A percentile compares a stretch with the other conserved stretches of the same genome.
These are phyloP conservation scores for Montipora foliosa DNA, from an alignment of 64 coral and sea anemone genomes.

Conservation along the genomic window DNA sequence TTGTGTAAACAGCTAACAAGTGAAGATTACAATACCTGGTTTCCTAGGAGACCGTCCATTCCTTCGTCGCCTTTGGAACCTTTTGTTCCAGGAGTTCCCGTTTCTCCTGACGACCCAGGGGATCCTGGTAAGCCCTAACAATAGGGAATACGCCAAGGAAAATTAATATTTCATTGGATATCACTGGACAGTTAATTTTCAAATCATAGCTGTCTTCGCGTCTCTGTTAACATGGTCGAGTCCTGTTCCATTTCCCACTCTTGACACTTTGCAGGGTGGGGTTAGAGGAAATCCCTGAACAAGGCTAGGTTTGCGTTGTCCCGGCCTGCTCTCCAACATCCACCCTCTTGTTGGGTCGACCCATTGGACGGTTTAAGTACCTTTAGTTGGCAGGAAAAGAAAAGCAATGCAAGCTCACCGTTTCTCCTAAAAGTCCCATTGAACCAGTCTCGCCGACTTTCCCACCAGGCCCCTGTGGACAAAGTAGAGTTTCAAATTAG, in stretches of 20 bases:
- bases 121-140: not conserved
- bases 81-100: constrained; percentile 10
- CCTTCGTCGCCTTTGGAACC: constrained; percentile 23
- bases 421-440: not conserved
- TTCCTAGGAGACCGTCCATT: constrained; percentile 10
- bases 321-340: too few species aligned
- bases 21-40: not conserved
- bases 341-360: too few species aligned
- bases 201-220: too few species aligned
- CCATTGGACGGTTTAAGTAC: too few species aligned
- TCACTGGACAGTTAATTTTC: too few species aligned
- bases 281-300: too few species aligned
- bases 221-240: too few species aligned
- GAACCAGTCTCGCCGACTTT: not conserved
- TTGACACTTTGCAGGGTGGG: too few species aligned
- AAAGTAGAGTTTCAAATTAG: not conserved
- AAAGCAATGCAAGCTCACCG: not conserved
- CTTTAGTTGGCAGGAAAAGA: not conserved
- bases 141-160: too few species aligned
- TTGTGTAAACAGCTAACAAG: not conserved
- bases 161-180: too few species aligned
- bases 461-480: not conserved
- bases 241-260: too few species aligned
- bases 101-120: not conserved
- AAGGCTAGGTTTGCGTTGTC: too few species aligned